A percentile compares a stretch with the other conserved stretches of the same genome.
Evolutionary conservation across 2,888 invertebrate genomes (phyloP).

Genomic region (Eupithecia pulchellata): DNA sequence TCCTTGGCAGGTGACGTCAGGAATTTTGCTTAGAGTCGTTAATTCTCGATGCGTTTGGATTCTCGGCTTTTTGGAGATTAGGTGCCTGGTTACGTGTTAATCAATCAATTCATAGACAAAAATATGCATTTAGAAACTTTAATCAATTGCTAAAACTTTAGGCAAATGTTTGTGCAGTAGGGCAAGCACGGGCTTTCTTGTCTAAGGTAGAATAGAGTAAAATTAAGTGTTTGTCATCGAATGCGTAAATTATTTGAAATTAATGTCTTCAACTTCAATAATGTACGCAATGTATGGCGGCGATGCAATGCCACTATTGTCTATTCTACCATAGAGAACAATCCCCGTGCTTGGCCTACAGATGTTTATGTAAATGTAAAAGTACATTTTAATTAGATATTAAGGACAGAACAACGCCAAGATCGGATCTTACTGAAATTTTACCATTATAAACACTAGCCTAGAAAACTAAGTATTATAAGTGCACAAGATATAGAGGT

Average conservation of each 20-base stretch:
- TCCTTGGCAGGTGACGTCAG: constrained; percentile 62
- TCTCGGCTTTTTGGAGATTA: constrained; percentile 29
- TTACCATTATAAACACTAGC: too few relatives aligned
- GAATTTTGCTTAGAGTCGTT: constrained; percentile 53
- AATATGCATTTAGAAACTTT: background rate
- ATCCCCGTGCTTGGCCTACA: too few relatives aligned
- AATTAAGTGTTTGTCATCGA: too few relatives aligned
- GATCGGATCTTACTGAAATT: background rate
- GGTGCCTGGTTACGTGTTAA: background rate
- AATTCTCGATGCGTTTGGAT: constrained; percentile 50
- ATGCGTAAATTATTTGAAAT: too few relatives aligned
- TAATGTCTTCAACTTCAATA: too few relatives aligned
- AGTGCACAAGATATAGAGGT: too few relatives aligned
- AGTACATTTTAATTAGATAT: background rate
- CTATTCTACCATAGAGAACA: too few relatives aligned
- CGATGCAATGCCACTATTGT: too few relatives aligned
- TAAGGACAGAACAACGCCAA: background rate
- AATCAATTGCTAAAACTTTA: background rate
- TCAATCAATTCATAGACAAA: constrained; percentile 1
- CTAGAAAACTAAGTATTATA: too few relatives aligned
- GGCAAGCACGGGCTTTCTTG: too few relatives aligned
- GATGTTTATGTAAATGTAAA: background rate
- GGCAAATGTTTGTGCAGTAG: background rate
- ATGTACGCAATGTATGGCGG: too few relatives aligned
- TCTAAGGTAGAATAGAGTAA: too few relatives aligned